Evolutionary conservation across 2,113 vertebrate genomes (phyloP).

Genomic region (Chrysochloris asiatica): DNA sequence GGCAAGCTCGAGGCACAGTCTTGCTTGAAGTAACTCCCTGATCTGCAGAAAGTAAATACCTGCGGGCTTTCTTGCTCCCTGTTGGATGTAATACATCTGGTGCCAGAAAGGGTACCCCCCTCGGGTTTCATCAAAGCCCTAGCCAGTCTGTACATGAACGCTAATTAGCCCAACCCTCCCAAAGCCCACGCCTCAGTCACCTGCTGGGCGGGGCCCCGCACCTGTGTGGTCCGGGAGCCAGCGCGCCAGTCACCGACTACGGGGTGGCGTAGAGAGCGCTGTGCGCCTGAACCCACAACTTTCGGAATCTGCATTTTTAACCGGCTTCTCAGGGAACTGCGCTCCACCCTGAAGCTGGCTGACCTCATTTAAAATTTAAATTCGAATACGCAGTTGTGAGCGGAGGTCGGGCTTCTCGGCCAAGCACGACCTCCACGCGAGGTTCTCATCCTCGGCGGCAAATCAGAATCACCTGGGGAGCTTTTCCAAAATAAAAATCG

Average conservation of each 20-base stretch:
- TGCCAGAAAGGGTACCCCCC: constrained; percentile 22
- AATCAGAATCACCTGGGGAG: neutral
- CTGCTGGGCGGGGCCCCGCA: constrained; percentile 62
- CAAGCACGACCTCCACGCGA: neutral
- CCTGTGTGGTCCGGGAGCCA: constrained; percentile 23
- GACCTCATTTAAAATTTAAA: constrained; percentile 88
- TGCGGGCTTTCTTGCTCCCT: neutral
- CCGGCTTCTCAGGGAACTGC: constrained; percentile 86
- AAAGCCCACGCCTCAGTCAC: constrained; percentile 69
- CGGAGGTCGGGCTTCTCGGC: neutral
- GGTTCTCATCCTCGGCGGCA: neutral
- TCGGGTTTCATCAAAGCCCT: constrained; percentile 23
- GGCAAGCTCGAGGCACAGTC: constrained; percentile 52
- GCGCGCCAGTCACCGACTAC: neutral
- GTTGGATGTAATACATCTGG: neutral
- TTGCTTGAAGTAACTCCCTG: neutral
- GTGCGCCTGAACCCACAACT: neutral
- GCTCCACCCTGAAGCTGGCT: neutral
- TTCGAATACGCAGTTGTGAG: neutral
- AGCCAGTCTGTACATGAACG: constrained; percentile 63
- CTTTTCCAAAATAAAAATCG: neutral
- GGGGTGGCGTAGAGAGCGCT: accelerated
- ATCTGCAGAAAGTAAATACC: constrained; percentile 42
- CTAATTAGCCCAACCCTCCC: constrained; percentile 57
- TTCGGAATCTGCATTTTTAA: neutral